Base-by-base conservation (phyloP, 1,140 invertebrate genomes). In the Leucophenga varia region DNA sequence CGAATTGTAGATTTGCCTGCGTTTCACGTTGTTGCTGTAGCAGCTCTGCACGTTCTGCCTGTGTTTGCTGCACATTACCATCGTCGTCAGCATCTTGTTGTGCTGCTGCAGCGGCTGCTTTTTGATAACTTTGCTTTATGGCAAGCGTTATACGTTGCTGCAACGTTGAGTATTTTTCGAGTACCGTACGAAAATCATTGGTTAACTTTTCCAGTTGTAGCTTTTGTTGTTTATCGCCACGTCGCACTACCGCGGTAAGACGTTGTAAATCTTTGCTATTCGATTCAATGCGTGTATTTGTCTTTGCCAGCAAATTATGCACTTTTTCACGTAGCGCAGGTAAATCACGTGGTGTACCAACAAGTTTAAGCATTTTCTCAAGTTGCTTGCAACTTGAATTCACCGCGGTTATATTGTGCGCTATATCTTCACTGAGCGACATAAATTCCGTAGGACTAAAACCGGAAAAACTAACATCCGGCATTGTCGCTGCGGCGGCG, bases 151-250 rank as follows among this genome's bases (percentile, higher is more conserved):
- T 81, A 80, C 83, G 79, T 78, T 90, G 89, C 73, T 93, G 91
- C 55, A 89, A 79, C 12, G 79, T 74, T 34, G 86, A 85, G 63
- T 93, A 95, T 71, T 84, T 86, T 35, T 86, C 82, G 0, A 93
- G 77, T 8, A 88, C 84, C 58, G 88, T 86, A 53, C 85, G 84
- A 67, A 93, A 93, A 54, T 89, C 87, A 57, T 84, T 84, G 5
- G 85, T 89, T 1, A 95, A 78, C 73, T 89, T 84, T 55, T 91
- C 90, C 34, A 90, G 81, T 76, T 93, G 88, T 50, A 93, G 77
- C 63, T 88, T 89, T 59, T 89, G 86, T 45, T 87, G 83, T 64
- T 90, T 88, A 65, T 89, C 86, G 2, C 83, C 84, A 58, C 80
- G 80, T 37, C 81, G 75, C 43, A 85, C 84, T 7, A 87, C 76